phyloP scores from a whole-genome alignment of 2,113 vertebrate genomes.

The Dasypus novemcinctus region DNA sequence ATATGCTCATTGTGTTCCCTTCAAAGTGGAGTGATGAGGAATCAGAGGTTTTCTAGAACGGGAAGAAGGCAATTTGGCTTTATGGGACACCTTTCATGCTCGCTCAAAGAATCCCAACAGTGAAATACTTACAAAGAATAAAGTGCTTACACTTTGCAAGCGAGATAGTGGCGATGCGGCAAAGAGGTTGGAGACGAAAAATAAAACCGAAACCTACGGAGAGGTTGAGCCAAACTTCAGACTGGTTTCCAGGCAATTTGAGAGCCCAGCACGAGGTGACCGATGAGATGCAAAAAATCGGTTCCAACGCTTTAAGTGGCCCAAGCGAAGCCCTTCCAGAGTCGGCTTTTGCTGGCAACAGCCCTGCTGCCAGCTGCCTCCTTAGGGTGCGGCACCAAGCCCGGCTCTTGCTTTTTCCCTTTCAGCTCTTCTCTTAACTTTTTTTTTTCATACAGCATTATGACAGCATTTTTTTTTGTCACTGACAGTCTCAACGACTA shows the following conservation, averaged over 20 bases:
- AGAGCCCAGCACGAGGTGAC: too few relatives aligned
- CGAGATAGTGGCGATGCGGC: accelerated
- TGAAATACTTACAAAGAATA: background rate
- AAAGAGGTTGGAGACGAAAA: accelerated
- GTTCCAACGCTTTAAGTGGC: accelerated
- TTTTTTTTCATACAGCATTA: background rate
- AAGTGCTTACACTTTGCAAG: background rate
- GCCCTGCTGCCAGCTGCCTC: accelerated
- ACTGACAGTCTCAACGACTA: accelerated
- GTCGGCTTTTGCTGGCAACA: accelerated
- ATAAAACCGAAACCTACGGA: accelerated
- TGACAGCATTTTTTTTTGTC: too few relatives aligned
- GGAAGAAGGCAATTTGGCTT: constrained; percentile 46
- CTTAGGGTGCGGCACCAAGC: accelerated
- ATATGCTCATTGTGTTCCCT: background rate
- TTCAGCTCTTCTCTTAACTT: background rate
- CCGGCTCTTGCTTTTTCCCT: accelerated
- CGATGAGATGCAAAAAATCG: accelerated
- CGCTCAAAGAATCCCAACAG: background rate
- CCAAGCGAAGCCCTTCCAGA: accelerated
- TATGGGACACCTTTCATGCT: background rate
- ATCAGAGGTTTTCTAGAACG: background rate
- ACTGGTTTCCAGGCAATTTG: accelerated
- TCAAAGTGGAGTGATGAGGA: constrained; percentile 49
- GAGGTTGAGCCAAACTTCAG: background rate